Evolutionary conservation across 2,113 vertebrate genomes (phyloP).

Genomic region (Bungarus multicinctus): DNA sequence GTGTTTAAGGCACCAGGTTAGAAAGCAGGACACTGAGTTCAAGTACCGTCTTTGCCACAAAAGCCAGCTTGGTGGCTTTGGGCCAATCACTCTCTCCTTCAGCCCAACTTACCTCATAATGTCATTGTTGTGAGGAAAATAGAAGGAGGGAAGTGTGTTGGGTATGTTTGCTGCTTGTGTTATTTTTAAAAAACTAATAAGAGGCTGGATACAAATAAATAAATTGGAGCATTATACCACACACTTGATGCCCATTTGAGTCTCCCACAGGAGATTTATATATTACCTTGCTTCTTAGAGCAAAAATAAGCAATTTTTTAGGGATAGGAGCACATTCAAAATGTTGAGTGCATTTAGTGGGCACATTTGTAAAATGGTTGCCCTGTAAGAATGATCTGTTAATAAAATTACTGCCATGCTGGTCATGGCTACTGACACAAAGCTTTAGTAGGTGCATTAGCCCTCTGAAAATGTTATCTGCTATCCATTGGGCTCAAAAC

Average conservation of each 20-base stretch:
- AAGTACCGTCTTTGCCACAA: background rate
- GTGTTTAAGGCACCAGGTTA: background rate
- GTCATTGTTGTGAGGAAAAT: background rate
- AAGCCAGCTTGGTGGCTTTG: background rate
- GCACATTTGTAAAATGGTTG: background rate
- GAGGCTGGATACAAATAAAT: background rate
- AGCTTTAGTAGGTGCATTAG: background rate
- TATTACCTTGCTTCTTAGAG: background rate
- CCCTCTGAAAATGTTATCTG: background rate
- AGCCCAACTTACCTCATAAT: background rate
- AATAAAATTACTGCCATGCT: background rate
- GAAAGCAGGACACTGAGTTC: background rate
- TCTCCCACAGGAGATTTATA: background rate
- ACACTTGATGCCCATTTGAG: background rate
- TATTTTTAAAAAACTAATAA: background rate
- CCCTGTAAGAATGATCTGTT: background rate
- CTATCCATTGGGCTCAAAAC: background rate
- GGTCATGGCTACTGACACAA: background rate
- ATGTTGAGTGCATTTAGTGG: background rate
- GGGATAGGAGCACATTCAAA: background rate
- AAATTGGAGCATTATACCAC: background rate
- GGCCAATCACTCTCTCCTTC: background rate
- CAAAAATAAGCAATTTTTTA: background rate
- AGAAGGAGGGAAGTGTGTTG: background rate
- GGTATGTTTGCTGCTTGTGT: background rate